Conservation (phyloP, 2,888 invertebrate species). For the Diadromus collaris region DNA sequence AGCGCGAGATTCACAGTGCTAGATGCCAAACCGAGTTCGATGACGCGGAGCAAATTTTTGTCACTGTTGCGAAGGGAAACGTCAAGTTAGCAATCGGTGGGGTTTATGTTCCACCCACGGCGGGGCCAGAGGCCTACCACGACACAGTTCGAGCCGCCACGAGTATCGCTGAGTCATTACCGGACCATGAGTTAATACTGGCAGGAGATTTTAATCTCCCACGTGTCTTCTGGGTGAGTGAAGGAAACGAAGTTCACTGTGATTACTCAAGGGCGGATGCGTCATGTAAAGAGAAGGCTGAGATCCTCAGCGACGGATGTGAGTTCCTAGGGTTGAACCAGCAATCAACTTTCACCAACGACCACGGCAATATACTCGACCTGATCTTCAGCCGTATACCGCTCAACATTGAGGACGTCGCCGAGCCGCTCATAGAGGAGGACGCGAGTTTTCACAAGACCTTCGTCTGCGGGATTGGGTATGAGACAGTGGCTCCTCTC, state of each 20-base stretch:
- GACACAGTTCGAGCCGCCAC: background rate
- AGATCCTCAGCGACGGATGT: background rate
- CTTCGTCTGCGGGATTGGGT: too few species aligned
- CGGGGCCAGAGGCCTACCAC: background rate
- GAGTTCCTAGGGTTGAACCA: constrained; percentile 1
- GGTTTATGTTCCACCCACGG: background rate
- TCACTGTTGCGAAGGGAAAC: background rate
- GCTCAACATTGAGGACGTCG: background rate
- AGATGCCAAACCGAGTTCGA: background rate
- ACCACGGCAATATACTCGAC: background rate
- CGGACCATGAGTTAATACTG: background rate
- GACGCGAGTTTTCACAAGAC: background rate
- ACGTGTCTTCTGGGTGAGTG: background rate
- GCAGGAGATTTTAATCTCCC: constrained; percentile 16
- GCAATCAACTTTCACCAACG: background rate
- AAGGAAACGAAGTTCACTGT: background rate
- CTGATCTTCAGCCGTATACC: background rate
- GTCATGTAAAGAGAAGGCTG: background rate
- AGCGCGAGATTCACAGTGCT: background rate
- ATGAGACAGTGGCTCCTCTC: too few species aligned
- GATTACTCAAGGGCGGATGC: background rate
- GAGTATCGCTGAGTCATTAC: background rate
- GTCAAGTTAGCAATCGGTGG: background rate
- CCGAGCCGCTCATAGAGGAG: background rate
- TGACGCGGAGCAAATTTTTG: background rate